phyloP scores from a whole-genome alignment of 2,113 vertebrate genomes.

The Pseudolaguvia tuberculata region DNA sequence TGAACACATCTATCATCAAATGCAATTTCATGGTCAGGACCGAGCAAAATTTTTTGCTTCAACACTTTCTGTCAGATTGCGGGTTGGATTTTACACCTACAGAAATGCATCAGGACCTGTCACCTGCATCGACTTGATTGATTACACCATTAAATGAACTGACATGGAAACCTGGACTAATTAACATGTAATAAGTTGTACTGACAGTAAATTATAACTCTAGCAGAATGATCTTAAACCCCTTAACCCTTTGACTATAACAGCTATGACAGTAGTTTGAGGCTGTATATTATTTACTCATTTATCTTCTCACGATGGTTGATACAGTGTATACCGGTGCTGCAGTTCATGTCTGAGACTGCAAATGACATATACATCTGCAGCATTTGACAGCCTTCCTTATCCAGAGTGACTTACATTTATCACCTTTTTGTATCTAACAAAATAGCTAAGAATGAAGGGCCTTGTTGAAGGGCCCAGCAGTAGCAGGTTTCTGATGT shows the following conservation, averaged over 20 bases:
- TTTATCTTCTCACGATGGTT: neutral
- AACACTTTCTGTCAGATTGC: conserved; percentile 32
- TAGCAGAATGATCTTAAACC: neutral
- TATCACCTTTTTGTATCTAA: no score
- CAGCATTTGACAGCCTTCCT: no score
- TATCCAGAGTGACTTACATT: no score
- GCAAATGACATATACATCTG: neutral
- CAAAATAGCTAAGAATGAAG: no score
- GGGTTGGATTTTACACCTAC: conserved; percentile 30
- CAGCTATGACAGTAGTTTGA: neutral
- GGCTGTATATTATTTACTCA: neutral
- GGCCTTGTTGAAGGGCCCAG: no score
- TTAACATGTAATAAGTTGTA: neutral
- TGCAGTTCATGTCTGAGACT: neutral
- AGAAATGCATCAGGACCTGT: conserved; percentile 27
- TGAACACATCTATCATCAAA: conserved; percentile 41
- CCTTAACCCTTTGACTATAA: neutral
- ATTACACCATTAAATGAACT: conserved; percentile 28
- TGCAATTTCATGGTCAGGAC: conserved; percentile 41
- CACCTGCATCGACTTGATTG: conserved; percentile 21
- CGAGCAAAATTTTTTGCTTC: conserved; percentile 19
- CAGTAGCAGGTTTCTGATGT: neutral
- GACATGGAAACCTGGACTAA: conserved; percentile 9
- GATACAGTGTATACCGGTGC: neutral
- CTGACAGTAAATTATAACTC: neutral